A percentile compares a stretch with the other conserved stretches of the same genome.
Evolutionary conservation across 2,888 invertebrate genomes (phyloP).

Genomic region (Holacanthella duospinosa): DNA sequence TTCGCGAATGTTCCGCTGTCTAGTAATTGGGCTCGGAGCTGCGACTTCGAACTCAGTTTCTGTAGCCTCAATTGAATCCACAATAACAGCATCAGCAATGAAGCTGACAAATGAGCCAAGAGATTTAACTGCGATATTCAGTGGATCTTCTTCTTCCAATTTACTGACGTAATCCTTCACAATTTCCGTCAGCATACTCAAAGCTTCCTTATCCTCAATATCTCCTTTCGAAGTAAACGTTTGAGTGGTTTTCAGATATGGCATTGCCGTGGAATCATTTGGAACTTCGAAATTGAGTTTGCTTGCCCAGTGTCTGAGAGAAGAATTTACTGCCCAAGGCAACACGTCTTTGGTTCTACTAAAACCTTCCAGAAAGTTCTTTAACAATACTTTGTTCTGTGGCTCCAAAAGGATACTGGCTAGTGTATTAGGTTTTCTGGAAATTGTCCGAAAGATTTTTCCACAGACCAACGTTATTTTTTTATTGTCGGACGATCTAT

Average conservation of each 20-base stretch:
- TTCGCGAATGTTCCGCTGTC: background rate
- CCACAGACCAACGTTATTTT: background rate
- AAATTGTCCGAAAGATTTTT: background rate
- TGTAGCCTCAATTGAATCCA: background rate
- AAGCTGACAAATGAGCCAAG: background rate
- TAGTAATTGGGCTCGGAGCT: background rate
- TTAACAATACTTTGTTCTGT: background rate
- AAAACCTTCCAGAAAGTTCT: background rate
- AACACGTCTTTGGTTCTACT: background rate
- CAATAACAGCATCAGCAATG: background rate
- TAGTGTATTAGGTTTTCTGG: background rate
- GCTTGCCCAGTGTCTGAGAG: background rate
- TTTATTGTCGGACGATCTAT: background rate
- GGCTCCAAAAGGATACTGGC: background rate
- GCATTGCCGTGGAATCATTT: background rate
- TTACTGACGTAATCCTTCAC: background rate
- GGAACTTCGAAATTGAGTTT: background rate
- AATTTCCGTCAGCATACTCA: background rate
- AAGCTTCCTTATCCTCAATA: background rate
- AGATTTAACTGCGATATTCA: background rate
- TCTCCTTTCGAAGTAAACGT: background rate
- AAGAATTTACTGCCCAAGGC: background rate
- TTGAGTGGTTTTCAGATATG: background rate
- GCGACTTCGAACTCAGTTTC: background rate
- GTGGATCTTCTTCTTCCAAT: background rate